These are phyloP conservation scores for Seriola quinqueradiata DNA, from an alignment of 2,113 vertebrate species.

Conservation along the genomic window DNA sequence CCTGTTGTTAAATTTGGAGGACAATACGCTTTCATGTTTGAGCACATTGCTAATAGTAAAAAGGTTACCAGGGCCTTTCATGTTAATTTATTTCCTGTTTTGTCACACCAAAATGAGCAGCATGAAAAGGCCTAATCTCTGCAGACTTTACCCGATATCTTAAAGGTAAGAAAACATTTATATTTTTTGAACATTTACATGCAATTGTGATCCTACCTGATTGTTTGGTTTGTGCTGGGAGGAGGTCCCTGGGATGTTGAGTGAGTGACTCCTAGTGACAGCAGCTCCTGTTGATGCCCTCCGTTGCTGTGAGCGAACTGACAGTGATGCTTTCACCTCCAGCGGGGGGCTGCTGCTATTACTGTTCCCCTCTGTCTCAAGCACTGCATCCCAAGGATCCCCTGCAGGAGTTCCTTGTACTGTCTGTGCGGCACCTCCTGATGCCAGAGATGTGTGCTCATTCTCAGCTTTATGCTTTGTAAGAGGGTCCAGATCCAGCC, in stretches of 20 bases:
- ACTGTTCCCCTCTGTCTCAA: conserved; percentile 85
- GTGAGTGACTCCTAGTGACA: conserved; percentile 92
- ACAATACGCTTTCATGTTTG: too few relatives aligned
- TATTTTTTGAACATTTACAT: not conserved
- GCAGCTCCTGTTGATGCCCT: conserved; percentile 87
- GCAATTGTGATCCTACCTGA: conserved; percentile 86
- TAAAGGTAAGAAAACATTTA: too few relatives aligned
- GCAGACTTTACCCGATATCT: too few relatives aligned
- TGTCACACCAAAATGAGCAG: too few relatives aligned
- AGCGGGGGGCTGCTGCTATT: conserved; percentile 71
- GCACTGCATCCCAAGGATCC: conserved; percentile 98
- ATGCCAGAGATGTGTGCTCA: conserved; percentile 75
- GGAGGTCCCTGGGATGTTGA: conserved; percentile 88
- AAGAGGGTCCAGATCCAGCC: conserved; percentile 97
- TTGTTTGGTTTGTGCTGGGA: conserved; percentile 80
- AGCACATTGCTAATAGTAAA: too few relatives aligned
- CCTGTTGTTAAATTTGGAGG: not conserved
- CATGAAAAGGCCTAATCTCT: too few relatives aligned
- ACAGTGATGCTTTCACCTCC: conserved; percentile 75
- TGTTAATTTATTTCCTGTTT: too few relatives aligned
- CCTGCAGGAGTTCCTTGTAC: conserved; percentile 77
- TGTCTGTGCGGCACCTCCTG: conserved; percentile 48
- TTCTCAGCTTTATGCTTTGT: conserved; percentile 90
- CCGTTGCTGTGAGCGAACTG: conserved; percentile 71
- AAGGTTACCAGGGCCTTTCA: too few relatives aligned